Percentiles rank a stretch among this genome's conserved stretches.
phyloP scores from a whole-genome alignment of 1,140 invertebrate species.

The Calephelis nemesis region DNA sequence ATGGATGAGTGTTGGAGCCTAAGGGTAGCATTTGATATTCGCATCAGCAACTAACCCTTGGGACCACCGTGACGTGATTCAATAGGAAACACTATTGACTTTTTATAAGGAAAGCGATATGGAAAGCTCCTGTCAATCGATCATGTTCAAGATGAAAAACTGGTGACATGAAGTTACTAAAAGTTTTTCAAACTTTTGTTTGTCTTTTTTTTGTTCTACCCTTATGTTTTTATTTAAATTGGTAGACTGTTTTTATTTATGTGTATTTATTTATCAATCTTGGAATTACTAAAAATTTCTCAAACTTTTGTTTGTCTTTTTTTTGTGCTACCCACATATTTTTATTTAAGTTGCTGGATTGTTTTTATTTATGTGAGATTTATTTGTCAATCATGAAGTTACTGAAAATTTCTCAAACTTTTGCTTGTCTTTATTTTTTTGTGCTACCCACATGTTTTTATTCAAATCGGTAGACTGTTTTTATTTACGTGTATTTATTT shows the following conservation, averaged over 20 bases:
- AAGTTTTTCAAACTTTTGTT: background rate
- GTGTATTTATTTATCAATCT: too few species aligned
- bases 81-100: constrained; percentile 52
- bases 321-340: background rate
- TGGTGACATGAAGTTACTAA: constrained; percentile 12
- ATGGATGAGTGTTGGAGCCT: constrained; percentile 64
- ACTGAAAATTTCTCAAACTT: background rate
- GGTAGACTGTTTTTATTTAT: too few species aligned
- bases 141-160: constrained; percentile 20
- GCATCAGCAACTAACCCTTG: constrained; percentile 60
- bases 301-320: background rate
- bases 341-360: too few species aligned
- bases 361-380: too few species aligned
- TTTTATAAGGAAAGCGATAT: constrained; percentile 53
- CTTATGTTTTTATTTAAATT: background rate
- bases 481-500: too few species aligned
- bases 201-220: background rate
- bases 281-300: background rate
- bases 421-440: background rate
- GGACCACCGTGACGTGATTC: constrained; percentile 59
- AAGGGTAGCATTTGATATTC: constrained; percentile 73
- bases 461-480: too few species aligned
- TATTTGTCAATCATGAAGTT: too few species aligned
- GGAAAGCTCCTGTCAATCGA: constrained; percentile 45
- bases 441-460: background rate